Base-by-base conservation (phyloP, 1,140 invertebrate species). In the Trichogramma pretiosum region DNA sequence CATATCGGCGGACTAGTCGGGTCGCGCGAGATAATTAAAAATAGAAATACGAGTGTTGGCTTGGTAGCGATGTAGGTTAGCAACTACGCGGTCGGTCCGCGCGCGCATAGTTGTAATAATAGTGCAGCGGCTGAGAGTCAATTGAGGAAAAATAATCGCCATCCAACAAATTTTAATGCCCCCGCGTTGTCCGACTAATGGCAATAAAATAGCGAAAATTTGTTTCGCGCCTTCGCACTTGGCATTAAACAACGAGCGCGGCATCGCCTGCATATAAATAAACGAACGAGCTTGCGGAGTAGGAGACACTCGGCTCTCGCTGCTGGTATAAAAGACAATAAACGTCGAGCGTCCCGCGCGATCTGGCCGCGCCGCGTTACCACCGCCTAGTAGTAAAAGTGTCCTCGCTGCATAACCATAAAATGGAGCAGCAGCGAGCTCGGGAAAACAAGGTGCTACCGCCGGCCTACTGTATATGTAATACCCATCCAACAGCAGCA, bases 321-420 rank as follows among this genome's bases (percentile, higher is more conserved):
- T n/a, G n/a, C n/a, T n/a, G n/a, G n/a, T n/a, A n/a, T n/a, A 9
- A 23, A 32, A 48, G 52, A 62, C 58, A 63, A 64, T 64, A 63
- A 64, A 64, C 56, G 57, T 46, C 56, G 21, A 24, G 36, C 30
- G 41, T 36, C 10, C 35, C 46, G 52, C n/a, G n/a, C 53, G 55
- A 53, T 40, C 50, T 47, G 52, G 56, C 57, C 47, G 52, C n/a
- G n/a, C n/a, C n/a, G n/a, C n/a, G n/a, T n/a, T n/a, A n/a, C n/a
- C n/a, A n/a, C n/a, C n/a, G n/a, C n/a, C n/a, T n/a, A n/a, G n/a
- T 58, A 63, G 55, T 63, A 65, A 65, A 64, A 64, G 58, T 62
- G 60, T 64, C 62, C 55, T 61, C 60, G 56, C 54, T 62, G 61
- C 60, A 62, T 65, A 64, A 63, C 62, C 62, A 61, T 65, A 63